These are phyloP conservation scores for Axis porcinus DNA, from an alignment of 2,113 vertebrate species.

Conservation along the genomic window DNA sequence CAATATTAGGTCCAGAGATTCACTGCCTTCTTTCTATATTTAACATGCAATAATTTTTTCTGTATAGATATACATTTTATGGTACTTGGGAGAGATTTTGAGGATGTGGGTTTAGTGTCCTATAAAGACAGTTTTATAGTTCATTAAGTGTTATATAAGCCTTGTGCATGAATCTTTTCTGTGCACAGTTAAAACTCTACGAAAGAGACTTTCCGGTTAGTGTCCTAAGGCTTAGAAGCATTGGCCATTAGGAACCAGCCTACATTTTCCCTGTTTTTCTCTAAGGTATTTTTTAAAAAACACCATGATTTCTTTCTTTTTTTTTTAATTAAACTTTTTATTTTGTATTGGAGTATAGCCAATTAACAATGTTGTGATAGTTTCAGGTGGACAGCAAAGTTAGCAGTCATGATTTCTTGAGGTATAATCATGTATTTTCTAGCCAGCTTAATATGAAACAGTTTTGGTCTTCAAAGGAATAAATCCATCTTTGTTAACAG, in stretches of 20 bases:
- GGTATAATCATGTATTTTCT: neutral
- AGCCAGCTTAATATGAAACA: neutral
- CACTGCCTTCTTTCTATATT: neutral
- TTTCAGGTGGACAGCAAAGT: neutral
- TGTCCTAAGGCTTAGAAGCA: neutral
- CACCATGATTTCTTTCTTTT: neutral
- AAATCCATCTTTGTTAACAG: conserved; percentile 22
- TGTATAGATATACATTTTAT: neutral
- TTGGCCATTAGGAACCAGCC: neutral
- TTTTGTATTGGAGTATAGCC: neutral
- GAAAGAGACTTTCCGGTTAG: neutral
- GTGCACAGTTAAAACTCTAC: conserved; percentile 1
- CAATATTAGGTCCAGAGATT: neutral
- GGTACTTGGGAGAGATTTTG: neutral
- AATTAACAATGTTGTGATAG: neutral
- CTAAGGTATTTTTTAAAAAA: neutral
- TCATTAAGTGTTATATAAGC: neutral
- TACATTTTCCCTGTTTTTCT: neutral
- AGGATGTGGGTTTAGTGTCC: conserved; percentile 3
- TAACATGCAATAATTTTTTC: neutral
- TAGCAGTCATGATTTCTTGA: neutral
- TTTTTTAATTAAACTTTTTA: neutral
- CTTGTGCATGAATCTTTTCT: neutral
- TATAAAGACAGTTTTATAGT: conserved; percentile 30
- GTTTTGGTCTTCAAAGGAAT: conserved; percentile 6